Percentiles rank a stretch among this genome's conserved stretches.
phyloP scores from a whole-genome alignment of 2,888 invertebrate species.

The Monochamus alternatus region DNA sequence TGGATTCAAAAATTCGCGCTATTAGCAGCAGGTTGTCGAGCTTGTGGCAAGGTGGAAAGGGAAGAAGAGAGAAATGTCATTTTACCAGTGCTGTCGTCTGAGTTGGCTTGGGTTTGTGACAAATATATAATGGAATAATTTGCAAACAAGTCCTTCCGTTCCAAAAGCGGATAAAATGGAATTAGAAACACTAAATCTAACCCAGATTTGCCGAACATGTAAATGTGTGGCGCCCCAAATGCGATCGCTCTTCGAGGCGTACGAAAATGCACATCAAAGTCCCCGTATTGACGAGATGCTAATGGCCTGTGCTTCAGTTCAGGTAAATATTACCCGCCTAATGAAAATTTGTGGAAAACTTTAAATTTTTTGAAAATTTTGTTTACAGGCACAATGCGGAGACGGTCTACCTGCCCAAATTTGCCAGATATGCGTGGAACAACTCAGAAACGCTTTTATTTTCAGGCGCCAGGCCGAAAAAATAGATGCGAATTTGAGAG shows the following conservation, averaged over 20 bases:
- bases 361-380: constrained; percentile 10
- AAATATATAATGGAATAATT: constrained; percentile 57
- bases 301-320: constrained; percentile 70
- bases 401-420: constrained; percentile 68
- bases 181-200: constrained; percentile 62
- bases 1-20: constrained; percentile 7
- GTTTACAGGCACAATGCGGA: constrained; percentile 62
- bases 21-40: background rate
- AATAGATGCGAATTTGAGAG: constrained; percentile 64
- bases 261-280: constrained; percentile 63
- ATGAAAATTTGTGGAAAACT: constrained; percentile 34
- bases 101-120: constrained; percentile 63
- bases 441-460: constrained; percentile 63
- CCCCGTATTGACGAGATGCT: constrained; percentile 72
- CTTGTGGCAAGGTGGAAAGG: constrained; percentile 22
- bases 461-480: constrained; percentile 68
- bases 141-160: constrained; percentile 43
- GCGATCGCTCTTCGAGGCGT: constrained; percentile 66
- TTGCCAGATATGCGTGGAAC: constrained; percentile 66
- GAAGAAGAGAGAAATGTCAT: constrained; percentile 41
- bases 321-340: constrained; percentile 64
- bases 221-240: constrained; percentile 65
- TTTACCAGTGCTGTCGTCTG: constrained; percentile 67
- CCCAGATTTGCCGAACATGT: constrained; percentile 69
- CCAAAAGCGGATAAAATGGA: constrained; percentile 61